Evolutionary conservation across 2,797 vertebrate species (phyloP).

Genomic region (Brachyalestes nurse): DNA sequence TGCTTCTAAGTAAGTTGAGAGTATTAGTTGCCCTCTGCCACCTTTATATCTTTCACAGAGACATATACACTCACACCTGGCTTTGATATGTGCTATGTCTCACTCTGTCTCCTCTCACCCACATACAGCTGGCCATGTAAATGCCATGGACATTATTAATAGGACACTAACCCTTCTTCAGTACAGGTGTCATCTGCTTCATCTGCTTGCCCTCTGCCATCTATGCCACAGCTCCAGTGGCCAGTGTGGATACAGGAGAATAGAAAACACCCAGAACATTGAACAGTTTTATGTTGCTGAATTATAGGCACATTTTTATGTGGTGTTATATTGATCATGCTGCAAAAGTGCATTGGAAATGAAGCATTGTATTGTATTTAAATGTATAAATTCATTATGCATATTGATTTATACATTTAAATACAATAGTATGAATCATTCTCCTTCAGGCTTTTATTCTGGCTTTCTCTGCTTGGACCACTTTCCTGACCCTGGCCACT

Average conservation of each 20-base stretch:
- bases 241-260: neutral
- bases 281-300: neutral
- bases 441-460: neutral
- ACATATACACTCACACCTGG: slow-evolving; percentile 16
- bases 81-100: slow-evolving; percentile 2
- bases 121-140: slow-evolving; percentile 22
- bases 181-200: slow-evolving; percentile 1
- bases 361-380: no score
- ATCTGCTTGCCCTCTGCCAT: neutral
- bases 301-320: neutral
- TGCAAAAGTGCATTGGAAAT: neutral
- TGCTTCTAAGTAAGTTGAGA: neutral
- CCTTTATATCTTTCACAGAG: neutral
- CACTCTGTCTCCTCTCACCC: neutral
- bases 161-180: neutral
- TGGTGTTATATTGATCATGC: neutral
- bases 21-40: neutral
- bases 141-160: slow-evolving; percentile 4
- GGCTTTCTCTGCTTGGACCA: neutral
- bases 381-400: no score
- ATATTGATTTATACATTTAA: neutral
- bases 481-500: neutral
- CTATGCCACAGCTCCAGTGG: neutral
- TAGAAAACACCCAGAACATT: neutral
- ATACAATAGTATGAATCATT: neutral